phyloP scores from a whole-genome alignment of 2,888 invertebrate genomes.

The Argyresthia goedartella region DNA sequence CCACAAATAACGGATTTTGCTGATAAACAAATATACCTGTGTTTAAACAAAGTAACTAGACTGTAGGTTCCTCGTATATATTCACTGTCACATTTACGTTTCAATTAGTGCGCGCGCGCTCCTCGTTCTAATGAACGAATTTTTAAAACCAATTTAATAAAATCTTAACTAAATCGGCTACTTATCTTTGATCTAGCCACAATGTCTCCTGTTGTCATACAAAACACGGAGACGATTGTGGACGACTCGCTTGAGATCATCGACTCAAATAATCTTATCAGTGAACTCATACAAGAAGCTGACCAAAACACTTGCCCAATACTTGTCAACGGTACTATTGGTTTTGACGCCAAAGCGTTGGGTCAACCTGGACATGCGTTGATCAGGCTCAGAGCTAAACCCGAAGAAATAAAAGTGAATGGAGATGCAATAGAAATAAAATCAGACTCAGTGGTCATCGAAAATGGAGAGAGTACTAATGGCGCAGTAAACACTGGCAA shows the following conservation, averaged over 20 bases:
- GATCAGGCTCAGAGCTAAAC: neutral
- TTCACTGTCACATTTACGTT: slow-evolving; percentile 22
- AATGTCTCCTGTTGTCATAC: slow-evolving; percentile 53
- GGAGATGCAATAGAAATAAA: neutral
- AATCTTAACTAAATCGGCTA: slow-evolving; percentile 1
- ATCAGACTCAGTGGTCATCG: neutral
- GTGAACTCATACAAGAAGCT: slow-evolving; percentile 19
- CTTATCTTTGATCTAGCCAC: slow-evolving; percentile 7
- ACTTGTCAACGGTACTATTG: slow-evolving; percentile 11
- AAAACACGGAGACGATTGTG: slow-evolving; percentile 36
- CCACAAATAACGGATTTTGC: neutral
- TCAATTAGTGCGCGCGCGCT: slow-evolving; percentile 35
- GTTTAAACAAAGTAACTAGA: neutral
- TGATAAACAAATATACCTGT: neutral
- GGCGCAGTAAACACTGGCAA: neutral
- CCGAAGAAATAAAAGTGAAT: neutral
- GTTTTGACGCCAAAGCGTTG: neutral
- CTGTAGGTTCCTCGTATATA: neutral
- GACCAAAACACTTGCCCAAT: slow-evolving; percentile 31
- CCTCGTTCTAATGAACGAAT: neutral
- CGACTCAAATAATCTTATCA: slow-evolving; percentile 23
- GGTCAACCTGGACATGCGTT: neutral
- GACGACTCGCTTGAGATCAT: slow-evolving; percentile 25
- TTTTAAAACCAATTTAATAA: neutral
- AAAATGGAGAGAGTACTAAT: neutral